Base-by-base conservation (phyloP, 2,888 invertebrate species). In the Encarsia formosa region DNA sequence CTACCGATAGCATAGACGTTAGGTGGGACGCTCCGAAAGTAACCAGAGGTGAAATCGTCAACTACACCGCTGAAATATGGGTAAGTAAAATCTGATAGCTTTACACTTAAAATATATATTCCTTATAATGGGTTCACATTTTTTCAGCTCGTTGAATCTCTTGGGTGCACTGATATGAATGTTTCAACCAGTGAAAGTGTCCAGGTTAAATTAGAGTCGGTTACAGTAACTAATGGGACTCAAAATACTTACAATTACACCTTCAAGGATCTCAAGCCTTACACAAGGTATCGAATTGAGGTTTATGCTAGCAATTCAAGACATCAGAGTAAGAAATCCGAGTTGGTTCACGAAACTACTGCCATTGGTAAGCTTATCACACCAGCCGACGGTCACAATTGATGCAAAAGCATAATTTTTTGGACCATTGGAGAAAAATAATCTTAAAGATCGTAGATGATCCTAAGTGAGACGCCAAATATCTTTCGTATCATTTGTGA, bases 21-120 rank as follows among this genome's bases (percentile, higher is more conserved):
- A 9, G 13, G 11, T 67, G 67, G 67, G 29, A 34, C 6, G 41
- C 57, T n/a, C 67, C 67, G n/a, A 0, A 6, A 1, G 1, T 48
- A 22, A 9, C 39, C 4, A 61, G 59, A 37, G 65, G 64, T 22
- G 46, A 41, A 29, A 52, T 65, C 16, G 18, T 22, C 0, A 42
- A 48, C 16, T 67, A 67, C 42, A 50, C 49, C 22, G 19, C 62
- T 2, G 49, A 24, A 11, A 34, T 64, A 5, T 24, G 59, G 54
- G 67, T 67, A 60, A 56, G 9, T 32, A 24, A 32, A 20, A 31
- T 1, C 3, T 29, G 29, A 24, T 38, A 31, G 13, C 19, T 26
- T 5, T n/a, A 26, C 4, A 31, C 2, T 13, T 41, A 22, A 26
- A 8, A 4, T 26, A 15, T 4, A 26, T 8, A 18, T 18, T n/a